Evolutionary conservation across 2,113 vertebrate genomes (phyloP), one percentile per base, ranked within the genome.

Genomic region (Zeus faber): DNA sequence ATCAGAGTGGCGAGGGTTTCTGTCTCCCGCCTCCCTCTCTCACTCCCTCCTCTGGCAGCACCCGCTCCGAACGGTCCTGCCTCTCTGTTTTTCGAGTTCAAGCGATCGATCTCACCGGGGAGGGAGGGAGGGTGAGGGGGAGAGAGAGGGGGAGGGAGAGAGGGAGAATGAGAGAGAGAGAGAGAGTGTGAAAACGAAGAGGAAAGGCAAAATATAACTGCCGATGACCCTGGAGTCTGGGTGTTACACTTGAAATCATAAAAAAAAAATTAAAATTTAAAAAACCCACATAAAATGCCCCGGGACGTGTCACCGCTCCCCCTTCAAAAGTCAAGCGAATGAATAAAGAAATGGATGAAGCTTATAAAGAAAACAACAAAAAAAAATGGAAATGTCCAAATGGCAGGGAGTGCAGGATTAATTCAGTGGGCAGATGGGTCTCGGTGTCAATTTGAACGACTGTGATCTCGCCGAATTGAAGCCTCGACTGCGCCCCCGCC

Each of bases 341-440:
- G 85, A 87, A 89, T 90, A 90, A 89, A 88, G 81, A 89, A 89
- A 84, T 85, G 84, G 80, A 79, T 85, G 73, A 63, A 84, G 70
- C 74, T 79, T 80, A 87, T 85, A 86, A 81, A 83, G 85, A 87
- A 87, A 82, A 82, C 76, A 84, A 77, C 22, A 41, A 9, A 23
- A 26, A 3, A 37, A 85, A 79, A 75, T 16, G 13, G n/a, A 35
- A 35, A 10, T 35, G 33, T 53, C 67, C 70, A 81, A 85, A 87
- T 83, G 74, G 80, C 86, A 84, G 72, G 79, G 83, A 86, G 79
- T 85, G 77, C 58, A 81, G 71, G 83, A 84, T 82, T 87, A 81
- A 87, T 87, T 82, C 81, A 79, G 82, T 85, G 85, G 88, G 85
- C 87, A 82, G 77, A 84, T 75, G 82, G 88, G 88, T 90, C 84